Base-by-base conservation (phyloP, 2,113 vertebrate species). In the Daubentonia madagascariensis region DNA sequence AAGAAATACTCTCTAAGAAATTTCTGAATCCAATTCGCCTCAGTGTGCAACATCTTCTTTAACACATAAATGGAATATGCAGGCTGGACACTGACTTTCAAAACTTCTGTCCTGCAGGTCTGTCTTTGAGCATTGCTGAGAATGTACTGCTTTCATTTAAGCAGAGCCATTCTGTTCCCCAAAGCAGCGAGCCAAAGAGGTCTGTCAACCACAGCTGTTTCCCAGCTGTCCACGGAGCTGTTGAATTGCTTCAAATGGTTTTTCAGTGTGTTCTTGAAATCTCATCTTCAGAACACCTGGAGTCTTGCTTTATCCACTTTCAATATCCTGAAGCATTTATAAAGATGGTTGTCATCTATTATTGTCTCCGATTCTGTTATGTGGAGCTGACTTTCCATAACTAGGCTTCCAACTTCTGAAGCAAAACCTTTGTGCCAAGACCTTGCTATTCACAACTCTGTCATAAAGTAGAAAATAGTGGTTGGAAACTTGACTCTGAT, bases 181-280 rank as follows among this genome's bases (percentile, higher is more conserved):
- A 85, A 52, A 96, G 70, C 80, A 78, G 94, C 0, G 1, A 95
- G 57, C 80, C 73, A 94, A 68, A 93, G 85, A 87, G 73, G 35
- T 92, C 96, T 92, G 87, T 78, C 76, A 45, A 81, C 90, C 75
- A 93, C 93, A 97, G 94, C 97, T 98, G 96, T 78, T 94, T 61
- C 28, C 89, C 96, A 98, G 92, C 90, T 97, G 97, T 87, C 85
- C 73, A 30, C 0, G 1, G 68, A 76, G 59, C 48, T 70, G 63
- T 12, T 83, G 93, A 85, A 89, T 92, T 52, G 54, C 76, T 97
- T 94, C 96, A 91, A 92, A 93, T 1, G 18, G 32, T 30, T 94
- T 92, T 93, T 70, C 68, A 93, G 70, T 28, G 61, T 92, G 67
- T 72, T 94, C 95, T 93, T 96, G 92, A 94, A 97, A 96, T 85